Evolutionary conservation across 2,113 vertebrate species (phyloP).

Genomic region (Prunella himalayana): DNA sequence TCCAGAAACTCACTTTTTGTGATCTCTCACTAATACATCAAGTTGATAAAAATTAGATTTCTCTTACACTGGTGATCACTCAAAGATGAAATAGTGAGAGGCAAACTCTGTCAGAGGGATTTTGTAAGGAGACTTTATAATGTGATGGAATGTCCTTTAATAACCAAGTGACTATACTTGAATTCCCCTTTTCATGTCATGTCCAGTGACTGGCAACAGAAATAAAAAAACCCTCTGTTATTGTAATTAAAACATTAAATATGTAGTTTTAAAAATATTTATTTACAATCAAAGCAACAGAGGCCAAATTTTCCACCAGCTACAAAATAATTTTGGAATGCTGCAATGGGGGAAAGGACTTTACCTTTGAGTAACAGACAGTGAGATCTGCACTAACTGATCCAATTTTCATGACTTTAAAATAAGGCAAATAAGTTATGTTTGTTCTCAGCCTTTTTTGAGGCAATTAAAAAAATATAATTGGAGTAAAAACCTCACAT

Average conservation of each 20-base stretch:
- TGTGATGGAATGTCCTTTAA: background rate
- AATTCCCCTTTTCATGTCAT: background rate
- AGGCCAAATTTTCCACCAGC: background rate
- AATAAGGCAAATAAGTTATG: background rate
- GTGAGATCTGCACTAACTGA: background rate
- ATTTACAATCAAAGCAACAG: background rate
- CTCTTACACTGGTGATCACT: background rate
- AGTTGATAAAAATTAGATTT: background rate
- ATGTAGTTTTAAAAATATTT: background rate
- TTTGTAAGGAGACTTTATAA: background rate
- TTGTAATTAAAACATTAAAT: background rate
- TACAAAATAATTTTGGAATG: background rate
- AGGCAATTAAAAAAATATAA: background rate
- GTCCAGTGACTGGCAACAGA: background rate
- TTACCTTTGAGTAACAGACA: background rate
- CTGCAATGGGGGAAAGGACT: background rate
- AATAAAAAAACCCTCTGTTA: background rate
- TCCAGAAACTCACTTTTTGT: background rate
- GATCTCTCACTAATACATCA: background rate
- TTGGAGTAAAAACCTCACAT: background rate
- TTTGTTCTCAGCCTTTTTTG: background rate
- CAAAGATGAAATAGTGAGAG: background rate
- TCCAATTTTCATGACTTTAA: background rate
- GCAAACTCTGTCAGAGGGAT: background rate
- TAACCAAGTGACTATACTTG: background rate